Evolutionary conservation across 1,140 invertebrate species (phyloP), one percentile per base, ranked within the genome.

Genomic region (Drosophila parvula): DNA sequence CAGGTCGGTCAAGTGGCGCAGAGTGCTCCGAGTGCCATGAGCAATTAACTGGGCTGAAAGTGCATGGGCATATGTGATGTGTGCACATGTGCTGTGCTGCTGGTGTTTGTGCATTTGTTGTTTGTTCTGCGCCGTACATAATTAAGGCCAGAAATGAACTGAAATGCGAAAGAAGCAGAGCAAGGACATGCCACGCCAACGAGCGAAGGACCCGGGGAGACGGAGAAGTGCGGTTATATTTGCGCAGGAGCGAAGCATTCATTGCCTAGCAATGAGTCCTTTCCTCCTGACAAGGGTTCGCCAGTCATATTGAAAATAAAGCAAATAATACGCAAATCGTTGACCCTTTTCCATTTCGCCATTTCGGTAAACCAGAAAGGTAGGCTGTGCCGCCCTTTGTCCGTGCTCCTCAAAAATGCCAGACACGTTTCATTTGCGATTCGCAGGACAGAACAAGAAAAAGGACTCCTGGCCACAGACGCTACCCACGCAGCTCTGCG

Each of bases 1-100:
- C 74, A 88, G 84, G 68, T 83, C 83, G 83, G 83, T 86, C 83
- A 86, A 86, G 83, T 86, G 83, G 71, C 76, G 83, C 74, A 76
- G 56, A 59, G 74, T 22, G 60, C 64, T 68, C 64, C 48, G 63
- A 71, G 69, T 57, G 75, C 83, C 83, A 88, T 69, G 76, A 86
- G 83, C 83, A 86, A 86, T 86, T 86, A 86, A 86, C 83, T 79
- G 50, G 51, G 78, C 57, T 56, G 57, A 38, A 74, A 40, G 43
- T 68, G 71, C 51, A 53, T 65, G 51, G 51, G 69, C 41, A 12
- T 22, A 22, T 41, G 57, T 53, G 61, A 38, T 47, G 30, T 27
- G 56, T 40, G 75, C 61, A 45, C 51, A 67, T 63, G 59, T 61
- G 62, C 62, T 74, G 62, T 67, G 61, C 43, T 79, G 79, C 22